Percentiles rank a stretch among this genome's conserved stretches.
phyloP scores from a whole-genome alignment of 92 coral and sea anemone genomes.

The Umimayanthus kanabou region DNA sequence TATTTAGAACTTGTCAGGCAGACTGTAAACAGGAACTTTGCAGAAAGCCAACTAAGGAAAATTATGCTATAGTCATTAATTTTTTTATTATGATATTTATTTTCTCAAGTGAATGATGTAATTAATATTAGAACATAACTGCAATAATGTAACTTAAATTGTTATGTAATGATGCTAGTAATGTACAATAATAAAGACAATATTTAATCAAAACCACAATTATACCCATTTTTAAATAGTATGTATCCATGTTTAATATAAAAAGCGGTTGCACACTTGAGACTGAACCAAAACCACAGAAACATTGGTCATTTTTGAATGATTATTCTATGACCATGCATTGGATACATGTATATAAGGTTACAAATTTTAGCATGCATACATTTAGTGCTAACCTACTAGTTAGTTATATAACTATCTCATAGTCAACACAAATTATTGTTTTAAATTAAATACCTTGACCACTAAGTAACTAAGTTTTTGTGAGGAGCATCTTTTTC shows the following conservation, averaged over 20 bases:
- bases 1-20: neutral
- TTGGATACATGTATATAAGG: no score
- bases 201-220: neutral
- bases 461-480: no score
- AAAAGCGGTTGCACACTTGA: neutral
- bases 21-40: conserved; percentile 7
- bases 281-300: neutral
- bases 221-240: neutral
- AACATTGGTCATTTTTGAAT: neutral
- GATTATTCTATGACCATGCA: no score
- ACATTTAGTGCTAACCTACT: no score
- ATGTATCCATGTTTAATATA: neutral
- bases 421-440: no score
- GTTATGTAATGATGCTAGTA: neutral
- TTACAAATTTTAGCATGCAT: no score
- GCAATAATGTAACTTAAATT: neutral
- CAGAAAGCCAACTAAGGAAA: neutral
- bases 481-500: no score
- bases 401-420: no score
- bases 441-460: no score
- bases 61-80: neutral
- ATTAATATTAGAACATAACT: neutral
- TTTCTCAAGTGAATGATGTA: neutral
- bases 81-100: neutral
- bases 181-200: neutral